Evolutionary conservation across 2,113 vertebrate species (phyloP).

Genomic region (Ophiodon elongatus): DNA sequence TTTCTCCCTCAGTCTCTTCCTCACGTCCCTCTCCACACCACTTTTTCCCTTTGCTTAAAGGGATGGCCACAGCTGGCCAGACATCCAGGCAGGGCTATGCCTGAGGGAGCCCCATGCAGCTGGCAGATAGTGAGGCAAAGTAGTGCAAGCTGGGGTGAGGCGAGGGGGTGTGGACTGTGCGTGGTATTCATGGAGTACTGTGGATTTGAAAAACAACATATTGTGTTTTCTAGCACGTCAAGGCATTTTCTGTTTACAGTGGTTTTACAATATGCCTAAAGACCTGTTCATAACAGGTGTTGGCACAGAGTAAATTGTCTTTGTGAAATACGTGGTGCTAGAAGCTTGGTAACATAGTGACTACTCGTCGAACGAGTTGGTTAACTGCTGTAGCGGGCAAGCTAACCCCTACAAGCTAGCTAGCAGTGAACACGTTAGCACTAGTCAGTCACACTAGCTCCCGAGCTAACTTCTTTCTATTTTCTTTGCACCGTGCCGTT

Average conservation of each 20-base stretch:
- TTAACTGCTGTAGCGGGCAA: background rate
- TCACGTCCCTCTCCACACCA: background rate
- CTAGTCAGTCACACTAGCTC: background rate
- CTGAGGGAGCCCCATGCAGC: slow-evolving; percentile 74
- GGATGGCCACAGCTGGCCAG: slow-evolving; percentile 79
- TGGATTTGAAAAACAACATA: slow-evolving; percentile 16
- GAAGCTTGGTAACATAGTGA: background rate
- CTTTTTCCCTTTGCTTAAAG: slow-evolving; percentile 54
- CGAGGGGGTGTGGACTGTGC: slow-evolving; percentile 7
- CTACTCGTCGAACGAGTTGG: background rate
- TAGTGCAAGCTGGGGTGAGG: slow-evolving; percentile 33
- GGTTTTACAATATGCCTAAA: background rate
- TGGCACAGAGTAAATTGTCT: background rate
- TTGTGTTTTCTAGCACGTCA: background rate
- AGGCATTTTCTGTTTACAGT: background rate
- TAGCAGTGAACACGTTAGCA: background rate
- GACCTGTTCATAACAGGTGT: background rate
- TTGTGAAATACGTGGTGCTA: background rate
- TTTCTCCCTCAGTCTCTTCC: background rate
- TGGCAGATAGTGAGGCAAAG: slow-evolving; percentile 65
- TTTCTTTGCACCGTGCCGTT: background rate
- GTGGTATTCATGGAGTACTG: background rate
- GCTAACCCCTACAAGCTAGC: background rate
- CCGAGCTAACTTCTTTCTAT: background rate
- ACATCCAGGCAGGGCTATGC: slow-evolving; percentile 65